Evolutionary conservation across 2,888 invertebrate species (phyloP).

Genomic region (Dasypogon diadema): DNA sequence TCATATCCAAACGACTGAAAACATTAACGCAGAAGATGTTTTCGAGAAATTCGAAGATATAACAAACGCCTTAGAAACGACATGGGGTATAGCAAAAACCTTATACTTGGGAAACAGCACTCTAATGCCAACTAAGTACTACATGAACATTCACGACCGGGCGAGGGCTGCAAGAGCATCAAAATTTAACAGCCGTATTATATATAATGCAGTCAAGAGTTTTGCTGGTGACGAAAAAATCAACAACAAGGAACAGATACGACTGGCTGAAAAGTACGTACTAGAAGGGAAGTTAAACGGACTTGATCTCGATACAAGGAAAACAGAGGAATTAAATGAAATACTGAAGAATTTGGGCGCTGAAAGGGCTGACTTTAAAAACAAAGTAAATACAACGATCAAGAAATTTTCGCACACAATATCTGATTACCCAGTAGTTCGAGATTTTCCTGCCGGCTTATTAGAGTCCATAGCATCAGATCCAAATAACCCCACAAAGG

Average conservation of each 20-base stretch:
- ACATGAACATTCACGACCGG: constrained; percentile 83
- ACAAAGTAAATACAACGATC: constrained; percentile 76
- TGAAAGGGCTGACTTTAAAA: constrained; percentile 75
- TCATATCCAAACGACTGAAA: constrained; percentile 66
- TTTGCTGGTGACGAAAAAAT: constrained; percentile 66
- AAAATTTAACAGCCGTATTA: constrained; percentile 78
- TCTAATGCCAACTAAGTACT: constrained; percentile 83
- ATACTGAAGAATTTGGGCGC: constrained; percentile 71
- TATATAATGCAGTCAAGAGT: constrained; percentile 74
- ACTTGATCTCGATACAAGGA: constrained; percentile 73
- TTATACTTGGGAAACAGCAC: constrained; percentile 84
- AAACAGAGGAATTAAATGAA: constrained; percentile 71
- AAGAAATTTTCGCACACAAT: constrained; percentile 77
- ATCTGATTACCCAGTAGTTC: constrained; percentile 74
- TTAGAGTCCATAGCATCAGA: constrained; percentile 76
- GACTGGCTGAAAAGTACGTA: constrained; percentile 81
- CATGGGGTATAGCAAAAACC: constrained; percentile 89
- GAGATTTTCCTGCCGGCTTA: constrained; percentile 80
- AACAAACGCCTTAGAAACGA: constrained; percentile 80
- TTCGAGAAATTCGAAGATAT: constrained; percentile 81
- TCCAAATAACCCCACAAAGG: constrained; percentile 72
- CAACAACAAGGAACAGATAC: constrained; percentile 72
- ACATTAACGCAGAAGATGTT: constrained; percentile 77
- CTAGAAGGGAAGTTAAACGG: constrained; percentile 89
- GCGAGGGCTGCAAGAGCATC: constrained; percentile 79